Base-by-base conservation (phyloP, 23 tunicate species). In the Clavelina lepadiformis region DNA sequence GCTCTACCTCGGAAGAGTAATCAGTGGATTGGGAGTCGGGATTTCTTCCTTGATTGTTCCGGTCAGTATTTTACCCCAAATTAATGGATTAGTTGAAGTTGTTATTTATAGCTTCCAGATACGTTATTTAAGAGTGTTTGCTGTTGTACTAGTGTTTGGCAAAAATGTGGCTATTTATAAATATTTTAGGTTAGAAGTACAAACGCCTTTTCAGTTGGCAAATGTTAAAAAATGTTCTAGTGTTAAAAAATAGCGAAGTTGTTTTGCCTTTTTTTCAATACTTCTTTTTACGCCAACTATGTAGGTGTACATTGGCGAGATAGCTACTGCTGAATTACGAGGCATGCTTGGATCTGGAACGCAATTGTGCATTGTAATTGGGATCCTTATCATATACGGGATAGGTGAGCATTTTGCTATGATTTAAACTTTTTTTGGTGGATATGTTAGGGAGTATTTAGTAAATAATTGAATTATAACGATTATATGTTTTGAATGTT, bases 311-410 rank as follows among this genome's bases (percentile, higher is more conserved):
- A 75, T 83, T 46, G 80, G 91, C 19, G 91, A 83, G 35, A 63
- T 72, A 26, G 58, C 91, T 0, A 75, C 91, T 13, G 68, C 81
- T 1, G 32, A 74, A 24, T 66, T 83, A 28, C 69, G 91, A 33
- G 91, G 91, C 11, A 64, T 83, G 70, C 71, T 83, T 0, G 91
- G 82, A 11, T 83, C 91, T 0, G 82, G 72, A 0, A 75, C 78
- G 27, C 91, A 83, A 56, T 65, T 83, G 19, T 59, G 82, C 56
- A 75, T 83, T 41, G 73, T 80, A 18, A 34, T 73, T 29, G 91
- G 91, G 23, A 74, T 83, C 13, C 41, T 83, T 34, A 25, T 74
- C 3, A 56, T 80, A 31, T 83, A 83, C 56, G 80, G 75, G 20
- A 30, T 83, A 29, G 91, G 91, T 83, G 28, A 4, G 91, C 56